Conservation (phyloP, 2,797 vertebrate species). For the Paguma larvata region DNA sequence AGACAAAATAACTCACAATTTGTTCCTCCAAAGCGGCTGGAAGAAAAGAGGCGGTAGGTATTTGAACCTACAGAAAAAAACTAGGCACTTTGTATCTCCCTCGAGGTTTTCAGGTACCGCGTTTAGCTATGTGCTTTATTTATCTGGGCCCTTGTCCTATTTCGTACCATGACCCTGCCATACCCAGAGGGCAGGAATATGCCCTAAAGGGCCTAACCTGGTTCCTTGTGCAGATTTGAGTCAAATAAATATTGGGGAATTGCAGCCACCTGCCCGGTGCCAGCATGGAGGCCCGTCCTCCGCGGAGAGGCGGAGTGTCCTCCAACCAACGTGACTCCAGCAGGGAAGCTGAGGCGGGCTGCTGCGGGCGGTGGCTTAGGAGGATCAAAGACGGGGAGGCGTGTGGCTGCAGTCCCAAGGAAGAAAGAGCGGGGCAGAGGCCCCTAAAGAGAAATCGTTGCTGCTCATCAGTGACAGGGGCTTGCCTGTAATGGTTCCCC, state of each 20-base stretch:
- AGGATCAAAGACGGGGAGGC: neutral
- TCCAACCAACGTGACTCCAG: neutral
- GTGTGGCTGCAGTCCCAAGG: neutral
- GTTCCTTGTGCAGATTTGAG: neutral
- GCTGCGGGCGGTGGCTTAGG: no score
- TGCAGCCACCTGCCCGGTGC: neutral
- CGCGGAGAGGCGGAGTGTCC: neutral
- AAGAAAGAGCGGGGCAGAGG: neutral
- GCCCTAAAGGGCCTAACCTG: neutral
- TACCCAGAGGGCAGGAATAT: neutral
- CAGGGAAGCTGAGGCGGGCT: neutral
- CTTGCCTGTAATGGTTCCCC: neutral
- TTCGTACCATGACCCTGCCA: neutral
- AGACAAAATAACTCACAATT: neutral
- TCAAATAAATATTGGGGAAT: neutral
- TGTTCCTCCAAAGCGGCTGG: neutral
- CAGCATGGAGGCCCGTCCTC: neutral
- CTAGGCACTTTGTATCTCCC: neutral
- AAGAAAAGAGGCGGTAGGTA: neutral
- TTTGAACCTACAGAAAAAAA: neutral
- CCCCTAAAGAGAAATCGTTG: accelerated
- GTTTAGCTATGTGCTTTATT: neutral
- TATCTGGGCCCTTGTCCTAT: neutral
- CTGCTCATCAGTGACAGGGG: accelerated
- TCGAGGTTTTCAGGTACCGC: neutral